Evolutionary conservation across 2,113 vertebrate species (phyloP).

Genomic region (Rhynchomys soricoides): DNA sequence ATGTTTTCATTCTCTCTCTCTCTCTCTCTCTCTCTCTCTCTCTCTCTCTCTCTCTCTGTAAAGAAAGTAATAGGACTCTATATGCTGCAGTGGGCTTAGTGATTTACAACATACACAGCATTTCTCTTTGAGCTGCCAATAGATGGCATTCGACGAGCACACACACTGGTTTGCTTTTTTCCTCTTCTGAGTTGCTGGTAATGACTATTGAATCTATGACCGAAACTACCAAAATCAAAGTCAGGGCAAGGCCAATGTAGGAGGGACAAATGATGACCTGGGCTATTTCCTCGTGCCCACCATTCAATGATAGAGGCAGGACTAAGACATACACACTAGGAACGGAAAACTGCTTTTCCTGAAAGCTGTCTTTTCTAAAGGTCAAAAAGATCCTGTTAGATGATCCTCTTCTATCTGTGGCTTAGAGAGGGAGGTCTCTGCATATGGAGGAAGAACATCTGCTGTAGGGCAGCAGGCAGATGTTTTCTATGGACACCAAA

Average conservation of each 20-base stretch:
- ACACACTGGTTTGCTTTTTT: neutral
- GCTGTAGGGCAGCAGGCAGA: neutral
- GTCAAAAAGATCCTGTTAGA: neutral
- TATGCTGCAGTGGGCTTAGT: neutral
- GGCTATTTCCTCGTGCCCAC: neutral
- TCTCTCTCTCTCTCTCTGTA: neutral
- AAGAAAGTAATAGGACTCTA: neutral
- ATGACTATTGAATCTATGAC: neutral
- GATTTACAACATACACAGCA: neutral
- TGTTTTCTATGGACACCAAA: neutral
- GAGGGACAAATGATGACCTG: neutral
- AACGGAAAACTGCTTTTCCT: neutral
- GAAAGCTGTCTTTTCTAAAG: neutral
- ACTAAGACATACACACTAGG: neutral
- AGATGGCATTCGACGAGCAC: neutral
- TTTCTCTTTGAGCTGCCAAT: neutral
- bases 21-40: too few species aligned
- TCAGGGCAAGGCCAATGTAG: neutral
- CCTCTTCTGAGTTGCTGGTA: neutral
- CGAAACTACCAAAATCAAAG: neutral
- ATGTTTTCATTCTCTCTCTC: neutral
- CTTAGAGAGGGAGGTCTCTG: constrained; percentile 22
- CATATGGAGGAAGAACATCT: neutral
- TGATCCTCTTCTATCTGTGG: neutral
- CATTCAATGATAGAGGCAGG: neutral